Conservation (phyloP, 37 sponge, comb jelly and placozoan species). For the Cladorhizidae sp. region DNA sequence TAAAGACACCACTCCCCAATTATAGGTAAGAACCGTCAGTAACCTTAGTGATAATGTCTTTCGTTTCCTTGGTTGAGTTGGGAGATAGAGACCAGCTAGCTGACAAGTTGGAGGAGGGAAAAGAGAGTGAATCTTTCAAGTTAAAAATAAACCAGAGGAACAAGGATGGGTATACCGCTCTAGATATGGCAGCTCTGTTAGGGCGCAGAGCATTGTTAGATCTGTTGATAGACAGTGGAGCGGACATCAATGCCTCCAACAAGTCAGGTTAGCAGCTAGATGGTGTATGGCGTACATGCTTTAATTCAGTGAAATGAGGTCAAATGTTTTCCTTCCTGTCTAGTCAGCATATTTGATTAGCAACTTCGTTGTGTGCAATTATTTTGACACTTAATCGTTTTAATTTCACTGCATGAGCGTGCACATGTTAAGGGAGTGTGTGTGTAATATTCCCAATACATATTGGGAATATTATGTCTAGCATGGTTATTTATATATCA, state of each 20-base stretch:
- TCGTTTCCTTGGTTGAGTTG: slow-evolving; percentile 20
- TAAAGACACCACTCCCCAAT: no score
- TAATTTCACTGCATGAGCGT: no score
- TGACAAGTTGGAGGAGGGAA: slow-evolving; percentile 14
- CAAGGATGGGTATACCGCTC: slow-evolving; percentile 17
- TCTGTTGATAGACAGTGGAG: slow-evolving; percentile 43
- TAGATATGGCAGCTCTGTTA: slow-evolving; percentile 64
- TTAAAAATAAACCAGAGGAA: not conserved
- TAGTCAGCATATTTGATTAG: not conserved
- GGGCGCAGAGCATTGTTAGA: slow-evolving; percentile 26
- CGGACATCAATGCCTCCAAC: slow-evolving; percentile 39
- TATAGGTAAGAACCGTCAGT: not conserved
- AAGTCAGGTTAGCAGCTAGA: slow-evolving; percentile 38
- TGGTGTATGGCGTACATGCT: no score
- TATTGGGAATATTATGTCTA: no score
- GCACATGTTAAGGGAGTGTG: no score
- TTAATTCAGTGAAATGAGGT: no score
- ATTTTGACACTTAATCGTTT: no score
- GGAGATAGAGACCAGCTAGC: slow-evolving; percentile 32
- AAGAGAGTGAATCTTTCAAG: not conserved
- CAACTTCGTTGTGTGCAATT: not conserved
- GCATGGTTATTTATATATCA: no score
- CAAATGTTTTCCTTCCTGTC: no score
- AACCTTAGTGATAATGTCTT: slow-evolving; percentile 1
- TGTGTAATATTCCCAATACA: no score